Conservation (phyloP, 2,797 vertebrate species). For the Hybognathus amarus region DNA sequence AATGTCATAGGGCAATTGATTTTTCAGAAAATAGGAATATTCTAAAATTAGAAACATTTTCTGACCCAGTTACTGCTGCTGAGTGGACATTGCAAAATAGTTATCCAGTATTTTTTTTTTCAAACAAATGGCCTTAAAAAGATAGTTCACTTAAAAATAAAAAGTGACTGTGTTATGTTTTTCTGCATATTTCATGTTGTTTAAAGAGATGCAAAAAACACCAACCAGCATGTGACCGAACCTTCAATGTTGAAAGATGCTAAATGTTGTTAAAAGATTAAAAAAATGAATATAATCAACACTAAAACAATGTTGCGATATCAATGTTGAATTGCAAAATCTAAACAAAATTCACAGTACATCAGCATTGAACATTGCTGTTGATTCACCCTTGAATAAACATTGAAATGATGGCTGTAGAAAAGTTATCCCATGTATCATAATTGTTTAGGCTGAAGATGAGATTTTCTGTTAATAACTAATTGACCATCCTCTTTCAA, state of each 20-base stretch:
- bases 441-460: background rate
- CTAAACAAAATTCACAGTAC: background rate
- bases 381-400: slow-evolving; percentile 7
- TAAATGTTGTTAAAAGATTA: background rate
- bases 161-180: background rate
- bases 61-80: background rate
- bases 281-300: background rate
- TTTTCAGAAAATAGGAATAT: background rate
- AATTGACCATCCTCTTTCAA: background rate
- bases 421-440: background rate
- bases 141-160: background rate
- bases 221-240: background rate
- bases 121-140: background rate
- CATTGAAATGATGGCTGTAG: background rate
- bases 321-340: background rate
- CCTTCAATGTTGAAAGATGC: background rate
- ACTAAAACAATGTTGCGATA: background rate
- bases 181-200: background rate
- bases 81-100: background rate
- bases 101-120: background rate
- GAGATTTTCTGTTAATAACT: background rate
- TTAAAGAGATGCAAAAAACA: background rate
- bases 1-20: slow-evolving; percentile 15
- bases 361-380: background rate
- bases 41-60: slow-evolving; percentile 6